phyloP scores from a whole-genome alignment of 1,140 invertebrate species.

The Trichonephila clavipes region DNA sequence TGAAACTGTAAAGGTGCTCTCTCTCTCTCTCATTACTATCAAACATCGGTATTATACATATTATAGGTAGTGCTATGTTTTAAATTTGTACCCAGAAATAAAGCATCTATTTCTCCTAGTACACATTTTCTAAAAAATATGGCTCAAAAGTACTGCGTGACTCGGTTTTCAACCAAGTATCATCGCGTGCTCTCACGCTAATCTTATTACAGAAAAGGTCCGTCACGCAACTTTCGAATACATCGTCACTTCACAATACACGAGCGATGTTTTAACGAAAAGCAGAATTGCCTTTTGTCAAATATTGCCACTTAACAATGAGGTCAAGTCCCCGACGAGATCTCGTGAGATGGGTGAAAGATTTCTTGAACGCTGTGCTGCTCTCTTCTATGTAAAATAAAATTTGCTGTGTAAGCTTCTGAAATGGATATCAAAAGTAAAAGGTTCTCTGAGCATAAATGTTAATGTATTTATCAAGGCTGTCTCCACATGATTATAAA shows the following conservation, averaged over 20 bases:
- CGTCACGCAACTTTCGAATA: slow-evolving; percentile 41
- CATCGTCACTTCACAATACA: slow-evolving; percentile 42
- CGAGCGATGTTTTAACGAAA: not conserved
- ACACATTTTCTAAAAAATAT: not conserved
- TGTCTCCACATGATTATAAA: no score
- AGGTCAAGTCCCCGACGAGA: not conserved
- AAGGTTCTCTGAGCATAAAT: no score
- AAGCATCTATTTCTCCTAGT: no score
- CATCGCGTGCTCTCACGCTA: slow-evolving; percentile 26
- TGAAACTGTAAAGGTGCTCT: no score
- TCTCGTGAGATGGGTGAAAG: not conserved
- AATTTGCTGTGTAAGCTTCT: no score
- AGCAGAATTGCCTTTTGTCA: not conserved
- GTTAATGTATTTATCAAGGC: no score
- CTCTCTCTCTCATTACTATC: no score
- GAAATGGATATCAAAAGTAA: no score
- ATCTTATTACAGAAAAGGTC: slow-evolving; percentile 54
- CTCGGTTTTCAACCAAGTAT: slow-evolving; percentile 4
- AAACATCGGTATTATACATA: no score
- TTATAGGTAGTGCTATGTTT: no score
- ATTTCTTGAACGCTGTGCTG: not conserved
- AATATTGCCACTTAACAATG: slow-evolving; percentile 44
- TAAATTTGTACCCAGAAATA: no score
- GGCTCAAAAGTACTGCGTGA: slow-evolving; percentile 3
- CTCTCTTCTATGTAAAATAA: no score